Conservation (phyloP, 1,140 invertebrate species). For the Druon quercuslanigerum region DNA sequence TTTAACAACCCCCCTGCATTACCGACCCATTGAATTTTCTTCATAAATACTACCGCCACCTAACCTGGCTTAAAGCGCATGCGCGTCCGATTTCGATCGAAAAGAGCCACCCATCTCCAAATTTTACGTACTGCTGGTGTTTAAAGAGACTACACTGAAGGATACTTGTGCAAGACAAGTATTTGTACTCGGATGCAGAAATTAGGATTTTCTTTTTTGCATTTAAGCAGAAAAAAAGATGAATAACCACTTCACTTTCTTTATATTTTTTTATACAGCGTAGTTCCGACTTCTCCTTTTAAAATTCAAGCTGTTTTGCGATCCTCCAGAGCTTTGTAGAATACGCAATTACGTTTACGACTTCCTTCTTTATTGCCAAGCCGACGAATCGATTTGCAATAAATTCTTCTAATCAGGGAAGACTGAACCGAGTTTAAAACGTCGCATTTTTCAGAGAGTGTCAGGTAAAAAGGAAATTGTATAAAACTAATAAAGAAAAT, state of each 20-base stretch:
- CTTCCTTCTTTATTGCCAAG: slow-evolving; percentile 28
- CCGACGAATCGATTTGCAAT: slow-evolving; percentile 13
- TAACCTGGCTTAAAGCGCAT: slow-evolving; percentile 62
- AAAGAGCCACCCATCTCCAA: slow-evolving; percentile 40
- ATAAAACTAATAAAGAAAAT: no score
- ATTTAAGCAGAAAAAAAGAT: background rate
- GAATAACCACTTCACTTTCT: background rate
- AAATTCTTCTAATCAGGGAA: background rate
- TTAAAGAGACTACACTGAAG: background rate
- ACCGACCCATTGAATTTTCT: slow-evolving; percentile 46
- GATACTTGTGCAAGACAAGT: background rate
- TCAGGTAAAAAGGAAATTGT: no score
- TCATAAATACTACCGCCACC: slow-evolving; percentile 50
- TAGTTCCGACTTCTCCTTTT: background rate
- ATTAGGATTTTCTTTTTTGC: background rate
- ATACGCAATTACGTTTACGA: slow-evolving; percentile 24
- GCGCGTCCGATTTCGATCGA: slow-evolving; percentile 66
- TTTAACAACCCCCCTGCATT: slow-evolving; percentile 50
- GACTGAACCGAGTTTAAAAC: background rate
- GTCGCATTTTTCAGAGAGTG: no score
- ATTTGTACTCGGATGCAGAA: background rate
- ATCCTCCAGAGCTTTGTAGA: slow-evolving; percentile 9
- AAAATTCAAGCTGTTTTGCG: background rate
- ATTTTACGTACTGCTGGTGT: slow-evolving; percentile 32
- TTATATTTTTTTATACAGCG: background rate